Conservation (phyloP, 1,140 invertebrate species). For the Diorhabda sublineata region DNA sequence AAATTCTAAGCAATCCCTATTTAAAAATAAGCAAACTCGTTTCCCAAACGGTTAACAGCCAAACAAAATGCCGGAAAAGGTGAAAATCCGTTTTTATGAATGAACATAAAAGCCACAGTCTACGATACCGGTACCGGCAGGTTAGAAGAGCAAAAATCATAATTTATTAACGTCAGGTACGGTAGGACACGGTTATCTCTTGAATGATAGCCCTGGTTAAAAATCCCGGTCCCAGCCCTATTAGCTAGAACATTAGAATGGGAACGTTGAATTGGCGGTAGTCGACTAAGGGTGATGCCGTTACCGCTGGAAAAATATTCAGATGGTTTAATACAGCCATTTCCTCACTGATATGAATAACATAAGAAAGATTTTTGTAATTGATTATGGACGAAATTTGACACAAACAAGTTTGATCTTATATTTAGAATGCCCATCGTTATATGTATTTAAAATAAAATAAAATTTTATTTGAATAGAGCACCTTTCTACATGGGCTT, state of each 20-base stretch:
- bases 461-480: too few relatives aligned
- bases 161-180: conserved; percentile 15
- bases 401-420: background rate
- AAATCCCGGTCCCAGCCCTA: conserved; percentile 6
- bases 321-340: background rate
- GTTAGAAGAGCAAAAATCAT: conserved; percentile 13
- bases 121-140: conserved; percentile 7
- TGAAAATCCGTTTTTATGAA: conserved; percentile 6
- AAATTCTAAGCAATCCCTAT: background rate
- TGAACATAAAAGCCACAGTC: conserved; percentile 9
- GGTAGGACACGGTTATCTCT: conserved; percentile 13
- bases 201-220: conserved; percentile 16
- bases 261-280: background rate
- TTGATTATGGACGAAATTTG: background rate
- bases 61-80: background rate
- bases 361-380: background rate
- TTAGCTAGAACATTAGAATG: background rate
- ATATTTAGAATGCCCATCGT: too few relatives aligned
- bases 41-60: background rate
- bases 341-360: conserved; percentile 1
- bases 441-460: too few relatives aligned
- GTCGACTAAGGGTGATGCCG: background rate
- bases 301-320: background rate
- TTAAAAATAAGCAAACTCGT: background rate
- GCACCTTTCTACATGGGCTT: too few relatives aligned